These are phyloP conservation scores for Frankliniella intonsa DNA, from an alignment of 2,888 invertebrate genomes.

Conservation along the genomic window DNA sequence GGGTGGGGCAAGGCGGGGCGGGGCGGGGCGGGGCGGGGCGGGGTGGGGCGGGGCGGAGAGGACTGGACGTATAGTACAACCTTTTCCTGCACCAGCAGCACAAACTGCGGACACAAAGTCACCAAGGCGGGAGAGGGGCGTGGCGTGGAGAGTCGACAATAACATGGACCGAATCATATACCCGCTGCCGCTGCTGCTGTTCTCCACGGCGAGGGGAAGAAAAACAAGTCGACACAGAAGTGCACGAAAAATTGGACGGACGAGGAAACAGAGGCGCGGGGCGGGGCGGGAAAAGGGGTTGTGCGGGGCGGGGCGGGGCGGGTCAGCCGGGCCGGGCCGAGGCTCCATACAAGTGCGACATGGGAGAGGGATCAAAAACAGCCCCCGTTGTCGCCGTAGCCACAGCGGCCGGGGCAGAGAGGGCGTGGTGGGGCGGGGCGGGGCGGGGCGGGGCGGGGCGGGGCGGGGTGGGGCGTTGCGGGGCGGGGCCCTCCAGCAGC, in stretches of 20 bases:
- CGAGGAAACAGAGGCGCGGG: no score
- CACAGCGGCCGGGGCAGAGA: no score
- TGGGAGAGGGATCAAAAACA: no score
- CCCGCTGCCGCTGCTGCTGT: neutral
- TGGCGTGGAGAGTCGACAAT: neutral
- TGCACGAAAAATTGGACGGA: no score
- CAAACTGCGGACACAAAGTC: constrained; percentile 22
- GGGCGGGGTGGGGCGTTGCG: neutral
- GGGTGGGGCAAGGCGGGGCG: neutral
- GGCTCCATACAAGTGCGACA: no score
- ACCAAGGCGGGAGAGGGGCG: neutral
- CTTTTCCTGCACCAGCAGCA: constrained; percentile 26
- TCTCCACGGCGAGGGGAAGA: no score
- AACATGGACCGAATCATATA: neutral
- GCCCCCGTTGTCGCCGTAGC: no score
- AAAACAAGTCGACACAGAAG: no score
- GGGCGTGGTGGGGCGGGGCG: no score
- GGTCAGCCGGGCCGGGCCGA: no score
- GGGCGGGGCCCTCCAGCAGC: neutral
- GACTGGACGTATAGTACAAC: constrained; percentile 4
- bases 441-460: neutral
- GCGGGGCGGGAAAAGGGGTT: neutral
- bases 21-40: neutral
- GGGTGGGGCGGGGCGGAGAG: neutral
- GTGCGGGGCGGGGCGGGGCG: neutral